Conservation (phyloP, 2,888 invertebrate species). For the Polyommatus icarus region DNA sequence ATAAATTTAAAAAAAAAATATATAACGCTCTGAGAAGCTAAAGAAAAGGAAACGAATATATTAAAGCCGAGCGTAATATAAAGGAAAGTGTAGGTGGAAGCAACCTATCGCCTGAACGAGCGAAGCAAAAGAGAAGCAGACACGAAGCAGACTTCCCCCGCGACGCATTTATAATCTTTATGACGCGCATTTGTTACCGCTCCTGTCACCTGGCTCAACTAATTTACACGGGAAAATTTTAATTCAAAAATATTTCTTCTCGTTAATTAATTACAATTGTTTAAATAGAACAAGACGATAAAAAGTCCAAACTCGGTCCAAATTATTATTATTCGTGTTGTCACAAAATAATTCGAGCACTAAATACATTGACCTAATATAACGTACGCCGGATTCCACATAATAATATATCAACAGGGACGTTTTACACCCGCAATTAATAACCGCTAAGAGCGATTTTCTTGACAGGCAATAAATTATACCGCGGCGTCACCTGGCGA, state of each 20-base stretch:
- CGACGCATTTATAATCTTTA: constrained; percentile 69
- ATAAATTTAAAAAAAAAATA: constrained; percentile 35
- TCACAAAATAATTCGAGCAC: neutral
- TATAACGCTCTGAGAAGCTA: constrained; percentile 32
- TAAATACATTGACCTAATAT: constrained; percentile 4
- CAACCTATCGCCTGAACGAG: constrained; percentile 50
- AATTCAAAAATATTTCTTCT: neutral
- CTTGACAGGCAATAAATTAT: constrained; percentile 57
- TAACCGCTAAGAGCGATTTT: constrained; percentile 40
- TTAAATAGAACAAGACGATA: neutral
- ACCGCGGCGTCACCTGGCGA: constrained; percentile 43
- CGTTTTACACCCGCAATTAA: constrained; percentile 15
- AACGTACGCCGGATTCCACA: neutral
- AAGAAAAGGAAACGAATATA: constrained; percentile 36
- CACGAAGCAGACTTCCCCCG: constrained; percentile 42
- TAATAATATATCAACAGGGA: constrained; percentile 6
- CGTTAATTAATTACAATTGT: neutral
- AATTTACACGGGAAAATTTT: constrained; percentile 42
- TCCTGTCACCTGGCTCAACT: constrained; percentile 63
- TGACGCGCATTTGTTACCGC: constrained; percentile 66
- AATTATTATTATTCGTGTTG: neutral
- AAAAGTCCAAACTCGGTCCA: neutral
- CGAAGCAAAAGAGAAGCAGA: constrained; percentile 35
- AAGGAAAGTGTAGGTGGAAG: constrained; percentile 64
- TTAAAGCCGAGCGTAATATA: constrained; percentile 51